phyloP scores from a whole-genome alignment of 2,888 invertebrate genomes.

The Pandemis corylana region DNA sequence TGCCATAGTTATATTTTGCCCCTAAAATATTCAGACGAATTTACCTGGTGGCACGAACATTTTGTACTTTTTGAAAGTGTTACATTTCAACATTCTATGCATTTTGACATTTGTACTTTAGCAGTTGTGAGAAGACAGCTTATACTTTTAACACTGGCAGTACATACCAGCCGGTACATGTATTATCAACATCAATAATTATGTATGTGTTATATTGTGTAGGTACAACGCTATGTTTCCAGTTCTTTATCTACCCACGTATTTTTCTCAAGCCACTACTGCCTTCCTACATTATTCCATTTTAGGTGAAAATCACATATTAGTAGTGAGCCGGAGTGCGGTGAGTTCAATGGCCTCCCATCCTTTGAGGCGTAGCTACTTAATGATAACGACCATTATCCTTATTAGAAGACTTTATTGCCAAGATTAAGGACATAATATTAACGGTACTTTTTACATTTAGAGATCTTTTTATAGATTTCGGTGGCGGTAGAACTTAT shows the following conservation, averaged over 20 bases:
- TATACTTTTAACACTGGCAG: too few species aligned
- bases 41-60: too few species aligned
- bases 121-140: too few species aligned
- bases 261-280: constrained; percentile 5
- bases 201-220: not conserved
- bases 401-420: constrained; percentile 48
- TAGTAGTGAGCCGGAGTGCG: constrained; percentile 22
- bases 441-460: constrained; percentile 49
- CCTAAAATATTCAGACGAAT: too few species aligned
- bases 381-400: constrained; percentile 44
- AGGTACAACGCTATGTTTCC: not conserved
- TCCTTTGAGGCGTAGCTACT: constrained; percentile 41
- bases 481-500: not conserved
- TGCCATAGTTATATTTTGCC: too few species aligned
- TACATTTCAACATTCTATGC: too few species aligned
- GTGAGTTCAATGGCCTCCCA: constrained; percentile 63
- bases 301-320: constrained; percentile 37
- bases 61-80: too few species aligned
- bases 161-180: too few species aligned
- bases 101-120: too few species aligned
- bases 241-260: constrained; percentile 6
- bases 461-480: not conserved
- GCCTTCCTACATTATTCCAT: constrained; percentile 30
- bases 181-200: not conserved
- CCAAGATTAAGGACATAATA: constrained; percentile 40